A percentile compares a stretch with the other conserved stretches of the same genome.
phyloP scores from a whole-genome alignment of 2,113 vertebrate species.

The Cyanistes caeruleus region DNA sequence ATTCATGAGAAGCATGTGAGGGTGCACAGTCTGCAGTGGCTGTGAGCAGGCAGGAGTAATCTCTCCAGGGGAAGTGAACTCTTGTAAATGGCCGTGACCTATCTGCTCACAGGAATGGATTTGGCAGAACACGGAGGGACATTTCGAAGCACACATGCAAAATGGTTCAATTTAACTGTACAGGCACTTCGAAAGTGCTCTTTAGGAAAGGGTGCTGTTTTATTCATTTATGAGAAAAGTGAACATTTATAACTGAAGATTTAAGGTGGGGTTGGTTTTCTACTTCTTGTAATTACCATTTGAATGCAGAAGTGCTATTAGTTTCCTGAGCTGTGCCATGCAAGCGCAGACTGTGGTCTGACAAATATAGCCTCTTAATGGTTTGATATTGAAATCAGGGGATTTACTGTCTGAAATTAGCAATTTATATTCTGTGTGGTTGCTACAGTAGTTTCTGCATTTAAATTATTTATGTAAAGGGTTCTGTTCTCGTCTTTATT shows the following conservation, averaged over 20 bases:
- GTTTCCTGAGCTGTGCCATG: not conserved
- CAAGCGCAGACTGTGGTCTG: not conserved
- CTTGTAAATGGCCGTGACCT: not conserved
- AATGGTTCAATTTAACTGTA: not conserved
- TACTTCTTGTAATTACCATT: constrained; percentile 24
- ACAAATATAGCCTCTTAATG: constrained; percentile 18
- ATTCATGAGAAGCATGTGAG: not conserved
- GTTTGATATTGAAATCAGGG: constrained; percentile 59
- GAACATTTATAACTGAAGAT: not conserved
- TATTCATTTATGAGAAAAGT: constrained; percentile 12
- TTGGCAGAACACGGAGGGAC: accelerated
- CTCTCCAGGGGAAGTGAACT: not conserved
- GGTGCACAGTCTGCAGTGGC: not conserved
- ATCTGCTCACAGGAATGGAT: not conserved
- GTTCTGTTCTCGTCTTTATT: constrained; percentile 46
- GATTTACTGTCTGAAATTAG: constrained; percentile 49
- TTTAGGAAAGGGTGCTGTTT: not conserved
- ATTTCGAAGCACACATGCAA: accelerated
- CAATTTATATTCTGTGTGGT: constrained; percentile 66
- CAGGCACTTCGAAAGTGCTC: not conserved
- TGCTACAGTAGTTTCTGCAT: constrained; percentile 44
- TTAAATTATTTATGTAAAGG: constrained; percentile 75
- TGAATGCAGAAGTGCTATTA: not conserved
- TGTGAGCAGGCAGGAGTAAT: not conserved
- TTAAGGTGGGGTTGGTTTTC: not conserved